Base-by-base conservation (phyloP, 2,888 invertebrate genomes). In the Spilosoma lubricipeda region DNA sequence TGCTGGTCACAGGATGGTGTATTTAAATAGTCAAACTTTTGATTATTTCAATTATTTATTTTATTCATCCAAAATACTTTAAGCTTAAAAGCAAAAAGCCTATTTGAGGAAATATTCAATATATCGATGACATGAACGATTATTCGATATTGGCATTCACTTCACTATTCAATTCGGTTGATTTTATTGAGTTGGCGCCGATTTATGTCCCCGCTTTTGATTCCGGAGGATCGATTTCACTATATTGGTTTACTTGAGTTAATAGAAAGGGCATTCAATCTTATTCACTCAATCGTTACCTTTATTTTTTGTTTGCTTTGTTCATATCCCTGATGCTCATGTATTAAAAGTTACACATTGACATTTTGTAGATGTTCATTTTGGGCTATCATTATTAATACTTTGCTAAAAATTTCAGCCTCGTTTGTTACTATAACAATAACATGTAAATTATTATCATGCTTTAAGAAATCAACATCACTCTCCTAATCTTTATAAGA, bases 261-360 rank as follows among this genome's bases (percentile, higher is more conserved):
- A 72, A 72, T 72, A 67, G 67, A 72, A 72, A 67, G 56, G 67
- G 59, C 27, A 59, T 59, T 72, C 67, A 72, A 72, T 72, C 72
- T 72, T 67, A 33, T 63, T 66, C n/a, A 56, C 2, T 56, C 52
- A 23, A 56, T n/a, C 11, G 52, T 56, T 52, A n/a, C 23, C n/a
- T 56, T 56, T 9, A 11, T 23, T 52, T 56, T 33, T 33, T 36
- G 36, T 36, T 36, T 36, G 0, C 3, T 36, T 52, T 52, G 23
- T 52, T 52, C 23, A 23, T 23, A 7, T 23, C 23, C 20, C 3
- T 48, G 48, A 20, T 23, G 11, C n/a, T 56, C 23, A 56, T 56
- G 8, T 56, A 56, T n/a, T 56, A 23, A n/a, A 56, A 52, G 45
- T 45, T 33, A 33, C 33, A 33, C 33, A 33, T 33, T 33, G 2